A percentile compares a stretch with the other conserved stretches of the same genome.
These are phyloP conservation scores for Leptobrachium leishanense DNA, from an alignment of 2,113 vertebrate species.

Conservation along the genomic window DNA sequence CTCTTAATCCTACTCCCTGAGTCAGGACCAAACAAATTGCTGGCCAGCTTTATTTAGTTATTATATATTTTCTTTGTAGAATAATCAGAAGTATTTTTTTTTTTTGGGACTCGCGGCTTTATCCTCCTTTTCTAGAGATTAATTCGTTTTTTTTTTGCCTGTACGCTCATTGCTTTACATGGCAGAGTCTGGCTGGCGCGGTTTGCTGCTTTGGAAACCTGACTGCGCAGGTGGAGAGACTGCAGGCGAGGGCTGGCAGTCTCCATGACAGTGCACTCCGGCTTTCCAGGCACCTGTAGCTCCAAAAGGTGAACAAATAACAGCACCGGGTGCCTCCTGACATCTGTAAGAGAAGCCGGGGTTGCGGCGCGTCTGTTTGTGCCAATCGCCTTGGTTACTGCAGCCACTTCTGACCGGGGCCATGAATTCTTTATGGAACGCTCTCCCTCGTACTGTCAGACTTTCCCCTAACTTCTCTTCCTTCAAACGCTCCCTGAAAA, in stretches of 20 bases:
- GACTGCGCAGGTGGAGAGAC: conserved; percentile 65
- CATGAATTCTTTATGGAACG: conserved; percentile 70
- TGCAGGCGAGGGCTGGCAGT: conserved; percentile 70
- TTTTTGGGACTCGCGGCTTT: no score
- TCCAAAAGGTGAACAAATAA: conserved; percentile 81
- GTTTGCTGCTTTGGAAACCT: conserved; percentile 49
- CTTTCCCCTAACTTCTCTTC: no score
- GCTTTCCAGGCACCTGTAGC: conserved; percentile 77
- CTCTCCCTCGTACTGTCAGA: no score
- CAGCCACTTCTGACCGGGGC: conserved; percentile 56
- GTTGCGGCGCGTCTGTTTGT: conserved; percentile 70
- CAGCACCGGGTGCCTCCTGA: conserved; percentile 66
- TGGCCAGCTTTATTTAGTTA: no score
- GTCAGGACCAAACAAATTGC: no score
- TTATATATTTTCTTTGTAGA: no score
- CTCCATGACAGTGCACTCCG: conserved; percentile 66
- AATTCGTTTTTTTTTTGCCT: no score
- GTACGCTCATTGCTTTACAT: no score
- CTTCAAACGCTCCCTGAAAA: no score
- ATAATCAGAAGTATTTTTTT: no score
- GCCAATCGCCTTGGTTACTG: conserved; percentile 76
- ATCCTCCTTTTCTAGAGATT: no score
- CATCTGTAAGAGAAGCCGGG: conserved; percentile 72
- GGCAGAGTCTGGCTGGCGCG: conserved; percentile 1
- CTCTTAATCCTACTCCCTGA: no score